phyloP scores from a whole-genome alignment of 2,113 vertebrate genomes.

The Lates calcarifer region DNA sequence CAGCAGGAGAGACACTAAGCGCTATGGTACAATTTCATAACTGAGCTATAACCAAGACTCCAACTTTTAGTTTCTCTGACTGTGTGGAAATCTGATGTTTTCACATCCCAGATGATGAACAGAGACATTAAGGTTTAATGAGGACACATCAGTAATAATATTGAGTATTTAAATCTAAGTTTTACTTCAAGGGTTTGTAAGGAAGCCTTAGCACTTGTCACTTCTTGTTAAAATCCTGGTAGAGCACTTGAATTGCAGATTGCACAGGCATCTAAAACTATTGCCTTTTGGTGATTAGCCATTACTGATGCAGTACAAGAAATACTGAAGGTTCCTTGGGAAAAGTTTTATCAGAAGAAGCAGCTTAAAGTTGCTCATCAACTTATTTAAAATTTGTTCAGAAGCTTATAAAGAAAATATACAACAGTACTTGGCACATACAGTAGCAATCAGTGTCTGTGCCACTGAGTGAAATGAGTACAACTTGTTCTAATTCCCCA shows the following conservation, averaged over 20 bases:
- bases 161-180: too few species aligned
- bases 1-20: background rate
- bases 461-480: background rate
- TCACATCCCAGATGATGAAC: background rate
- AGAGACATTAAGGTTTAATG: background rate
- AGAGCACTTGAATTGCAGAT: background rate
- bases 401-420: background rate
- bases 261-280: background rate
- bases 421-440: background rate
- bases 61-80: constrained; percentile 2
- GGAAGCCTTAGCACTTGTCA: background rate
- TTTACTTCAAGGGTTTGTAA: background rate
- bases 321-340: background rate
- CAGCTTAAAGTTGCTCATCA: background rate
- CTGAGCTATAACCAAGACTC: background rate
- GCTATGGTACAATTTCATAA: background rate
- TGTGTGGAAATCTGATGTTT: background rate
- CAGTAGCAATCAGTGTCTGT: background rate
- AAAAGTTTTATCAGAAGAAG: background rate
- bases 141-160: too few species aligned
- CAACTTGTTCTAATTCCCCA: background rate
- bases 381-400: background rate
- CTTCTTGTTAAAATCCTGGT: background rate
- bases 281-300: too few species aligned
- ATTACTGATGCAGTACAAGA: background rate